Conservation (phyloP, 2,797 vertebrate genomes). For the Loris lydekkerianus region DNA sequence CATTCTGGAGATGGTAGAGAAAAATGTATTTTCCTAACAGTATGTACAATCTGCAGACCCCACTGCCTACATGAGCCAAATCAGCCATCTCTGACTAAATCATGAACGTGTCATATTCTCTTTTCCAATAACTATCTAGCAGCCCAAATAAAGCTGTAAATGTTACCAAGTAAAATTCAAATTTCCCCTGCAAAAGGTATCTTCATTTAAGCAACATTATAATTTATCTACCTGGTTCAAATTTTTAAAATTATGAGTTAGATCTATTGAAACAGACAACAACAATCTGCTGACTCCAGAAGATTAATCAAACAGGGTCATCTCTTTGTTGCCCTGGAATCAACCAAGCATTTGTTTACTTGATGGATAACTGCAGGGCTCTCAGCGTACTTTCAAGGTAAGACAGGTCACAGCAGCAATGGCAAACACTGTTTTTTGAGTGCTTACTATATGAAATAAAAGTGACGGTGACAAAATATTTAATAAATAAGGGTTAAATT, state of each 20-base stretch:
- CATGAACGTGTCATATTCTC: not conserved
- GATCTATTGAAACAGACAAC: not conserved
- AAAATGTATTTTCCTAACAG: not conserved
- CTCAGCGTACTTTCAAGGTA: not conserved
- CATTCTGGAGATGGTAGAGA: not conserved
- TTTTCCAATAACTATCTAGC: conserved; percentile 1
- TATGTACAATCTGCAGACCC: not conserved
- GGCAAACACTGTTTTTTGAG: not conserved
- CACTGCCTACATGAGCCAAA: not conserved
- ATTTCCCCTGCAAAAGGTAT: not conserved
- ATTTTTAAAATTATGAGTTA: conserved; percentile 23
- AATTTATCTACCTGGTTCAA: conserved; percentile 39
- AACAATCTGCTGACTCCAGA: not conserved
- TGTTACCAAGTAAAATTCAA: conserved; percentile 22
- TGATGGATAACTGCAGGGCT: not conserved
- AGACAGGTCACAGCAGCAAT: not conserved
- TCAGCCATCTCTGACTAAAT: not conserved
- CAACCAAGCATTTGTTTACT: not conserved
- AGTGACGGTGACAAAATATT: not conserved
- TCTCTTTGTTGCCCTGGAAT: not conserved
- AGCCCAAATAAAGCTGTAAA: conserved; percentile 18
- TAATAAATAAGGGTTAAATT: not conserved
- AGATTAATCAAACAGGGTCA: not conserved
- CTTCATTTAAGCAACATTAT: conserved; percentile 22
- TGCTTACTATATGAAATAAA: not conserved